Percentiles rank a stretch among this genome's conserved stretches.
Evolutionary conservation across 1,140 invertebrate genomes (phyloP).

Genomic region (Drosophila ambigua): DNA sequence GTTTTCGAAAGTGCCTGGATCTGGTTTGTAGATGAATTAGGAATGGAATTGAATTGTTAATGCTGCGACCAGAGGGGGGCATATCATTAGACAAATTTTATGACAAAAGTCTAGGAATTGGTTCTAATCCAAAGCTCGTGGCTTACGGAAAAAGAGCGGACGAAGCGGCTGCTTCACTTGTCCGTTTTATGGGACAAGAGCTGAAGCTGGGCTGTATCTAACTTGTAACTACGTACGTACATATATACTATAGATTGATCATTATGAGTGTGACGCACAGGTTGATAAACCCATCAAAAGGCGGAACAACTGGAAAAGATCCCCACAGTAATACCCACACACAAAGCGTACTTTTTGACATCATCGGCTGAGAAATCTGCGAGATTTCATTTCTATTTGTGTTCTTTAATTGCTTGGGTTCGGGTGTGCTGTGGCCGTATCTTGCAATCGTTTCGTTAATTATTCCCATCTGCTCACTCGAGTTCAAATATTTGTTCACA

Average conservation of each 20-base stretch:
- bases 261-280: conserved; percentile 17
- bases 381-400: conserved; percentile 24
- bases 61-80: neutral
- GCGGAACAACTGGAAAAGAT: conserved; percentile 25
- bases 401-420: conserved; percentile 51
- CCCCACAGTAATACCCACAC: conserved; percentile 23
- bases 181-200: too few species aligned
- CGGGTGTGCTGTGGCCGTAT: conserved; percentile 22
- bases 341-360: conserved; percentile 51
- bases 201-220: too few species aligned
- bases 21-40: neutral
- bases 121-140: too few species aligned
- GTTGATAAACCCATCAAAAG: conserved; percentile 53
- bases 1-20: conserved; percentile 25
- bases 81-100: neutral
- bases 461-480: conserved; percentile 40
- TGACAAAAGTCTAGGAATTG: too few species aligned
- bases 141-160: too few species aligned
- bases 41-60: neutral
- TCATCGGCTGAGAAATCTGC: conserved; percentile 51
- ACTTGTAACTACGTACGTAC: too few species aligned
- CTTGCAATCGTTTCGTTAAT: conserved; percentile 46
- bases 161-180: too few species aligned
- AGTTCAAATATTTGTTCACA: conserved; percentile 9
- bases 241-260: neutral